Percentiles rank a stretch among this genome's conserved stretches.
These are phyloP conservation scores for Austrolebias charrua DNA, from an alignment of 2,797 vertebrate species.

Conservation along the genomic window DNA sequence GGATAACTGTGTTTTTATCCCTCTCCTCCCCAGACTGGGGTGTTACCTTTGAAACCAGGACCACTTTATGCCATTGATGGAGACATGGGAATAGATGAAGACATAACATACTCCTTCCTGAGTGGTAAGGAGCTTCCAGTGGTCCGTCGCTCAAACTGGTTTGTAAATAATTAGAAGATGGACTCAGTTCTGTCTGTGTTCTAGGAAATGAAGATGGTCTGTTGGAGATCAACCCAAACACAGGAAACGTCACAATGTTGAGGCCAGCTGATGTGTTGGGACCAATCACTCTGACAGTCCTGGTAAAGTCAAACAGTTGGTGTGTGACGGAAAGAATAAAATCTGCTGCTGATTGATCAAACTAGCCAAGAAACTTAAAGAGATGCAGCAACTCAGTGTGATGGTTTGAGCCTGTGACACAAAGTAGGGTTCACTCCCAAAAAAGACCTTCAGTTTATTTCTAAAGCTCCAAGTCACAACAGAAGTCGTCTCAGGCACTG, in stretches of 20 bases:
- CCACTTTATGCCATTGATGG: conserved; percentile 87
- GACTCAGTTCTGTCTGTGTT: conserved; percentile 32
- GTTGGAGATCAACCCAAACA: conserved; percentile 73
- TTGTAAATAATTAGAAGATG: neutral
- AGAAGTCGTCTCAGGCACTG: too few species aligned
- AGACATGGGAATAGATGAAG: conserved; percentile 76
- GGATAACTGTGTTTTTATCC: neutral
- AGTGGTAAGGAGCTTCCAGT: conserved; percentile 58
- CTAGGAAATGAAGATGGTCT: conserved; percentile 43
- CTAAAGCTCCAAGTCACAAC: too few species aligned
- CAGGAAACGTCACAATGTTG: conserved; percentile 85
- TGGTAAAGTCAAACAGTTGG: conserved; percentile 73
- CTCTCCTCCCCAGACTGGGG: conserved; percentile 60
- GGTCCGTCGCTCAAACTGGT: neutral
- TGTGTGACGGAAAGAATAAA: too few species aligned
- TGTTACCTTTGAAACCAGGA: conserved; percentile 78
- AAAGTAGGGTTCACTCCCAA: too few species aligned
- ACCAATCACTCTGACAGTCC: conserved; percentile 75
- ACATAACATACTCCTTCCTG: conserved; percentile 78
- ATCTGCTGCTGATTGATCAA: too few species aligned
- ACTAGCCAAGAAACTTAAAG: too few species aligned
- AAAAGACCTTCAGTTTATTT: too few species aligned
- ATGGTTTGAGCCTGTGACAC: too few species aligned
- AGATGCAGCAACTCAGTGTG: too few species aligned
- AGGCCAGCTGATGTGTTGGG: conserved; percentile 43